Base-by-base conservation (phyloP, 2,797 vertebrate species). In the Okamejei kenojei region DNA sequence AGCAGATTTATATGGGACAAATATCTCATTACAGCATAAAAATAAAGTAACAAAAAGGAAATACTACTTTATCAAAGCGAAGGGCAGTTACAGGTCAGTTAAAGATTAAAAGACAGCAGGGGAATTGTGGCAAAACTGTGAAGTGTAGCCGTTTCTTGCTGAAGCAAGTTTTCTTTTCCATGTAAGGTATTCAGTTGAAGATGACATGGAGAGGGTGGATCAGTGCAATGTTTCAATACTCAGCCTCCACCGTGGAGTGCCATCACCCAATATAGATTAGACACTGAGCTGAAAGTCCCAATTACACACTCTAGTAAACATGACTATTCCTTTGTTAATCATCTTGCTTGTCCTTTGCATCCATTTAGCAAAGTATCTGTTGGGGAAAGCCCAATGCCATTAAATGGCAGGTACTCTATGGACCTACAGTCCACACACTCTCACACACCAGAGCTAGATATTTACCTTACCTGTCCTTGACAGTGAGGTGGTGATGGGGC, bases 381-480 rank as follows among this genome's bases (percentile, higher is more conserved):
- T 61, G 54, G 13, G 29, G 10, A 26, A 65, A n/a, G 58, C 65
- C 23, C 58, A 63, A 6, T 7, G 11, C 61, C 7, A 17, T 88
- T 88, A 88, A 63, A 35, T 88, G 82, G 58, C 26, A 86, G n/a
- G 54, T 86, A 86, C n/a, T 86, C 54, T 38, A 38, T 38, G 45
- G 45, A 32, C 77, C 77, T 3, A 10, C n/a, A 13, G 10, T 71
- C 68, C 68, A 71, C 68, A 15, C 68, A 71, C 13, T 15, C 17
- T 19, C 3, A 71, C 10, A 19, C 19, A 71, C 17, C 19, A 13
- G 13, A 8, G 19, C 68, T 19, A 71, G 68, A 19, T 71, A 19
- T 71, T 19, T 71, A 13, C 15, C 68, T 71, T 19, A 71, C 68
- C 19, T 71, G 68, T 71, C 68, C 68, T 71, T 19, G 13, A 71